Conservation (phyloP, 2,113 vertebrate species). For the Ranitomeya variabilis region DNA sequence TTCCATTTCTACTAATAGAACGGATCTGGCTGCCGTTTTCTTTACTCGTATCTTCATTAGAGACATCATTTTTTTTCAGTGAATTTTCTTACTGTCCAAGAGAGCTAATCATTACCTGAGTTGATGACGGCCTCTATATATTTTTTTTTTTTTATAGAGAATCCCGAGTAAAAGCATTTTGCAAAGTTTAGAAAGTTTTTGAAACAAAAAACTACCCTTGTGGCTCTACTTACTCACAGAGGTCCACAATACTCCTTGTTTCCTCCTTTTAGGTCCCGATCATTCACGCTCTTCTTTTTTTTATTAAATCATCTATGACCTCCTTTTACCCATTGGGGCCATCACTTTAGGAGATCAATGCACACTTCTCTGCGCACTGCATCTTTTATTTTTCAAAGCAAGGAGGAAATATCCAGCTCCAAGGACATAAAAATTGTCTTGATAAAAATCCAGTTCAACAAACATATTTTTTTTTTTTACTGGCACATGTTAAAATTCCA, state of each 20-base stretch:
- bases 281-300: neutral
- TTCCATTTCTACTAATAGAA: slow-evolving; percentile 23
- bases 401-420: too few species aligned
- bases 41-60: neutral
- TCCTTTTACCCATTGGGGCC: too few species aligned
- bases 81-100: neutral
- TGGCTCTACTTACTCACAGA: neutral
- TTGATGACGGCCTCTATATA: neutral
- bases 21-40: neutral
- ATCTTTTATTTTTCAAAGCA: too few species aligned
- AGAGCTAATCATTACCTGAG: slow-evolving; percentile 15
- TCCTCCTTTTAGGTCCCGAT: neutral
- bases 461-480: too few species aligned
- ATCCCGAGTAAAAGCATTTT: neutral
- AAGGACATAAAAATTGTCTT: too few species aligned
- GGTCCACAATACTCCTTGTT: neutral
- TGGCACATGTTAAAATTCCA: too few species aligned
- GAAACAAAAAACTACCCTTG: neutral
- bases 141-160: neutral
- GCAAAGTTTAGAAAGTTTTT: slow-evolving; percentile 3
- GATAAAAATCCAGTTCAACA: too few species aligned
- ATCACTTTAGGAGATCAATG: too few species aligned
- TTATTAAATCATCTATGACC: neutral
- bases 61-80: neutral
- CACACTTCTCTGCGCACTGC: too few species aligned